These are phyloP conservation scores for Onthophagus taurus DNA, from an alignment of 1,140 invertebrate species.

Conservation along the genomic window DNA sequence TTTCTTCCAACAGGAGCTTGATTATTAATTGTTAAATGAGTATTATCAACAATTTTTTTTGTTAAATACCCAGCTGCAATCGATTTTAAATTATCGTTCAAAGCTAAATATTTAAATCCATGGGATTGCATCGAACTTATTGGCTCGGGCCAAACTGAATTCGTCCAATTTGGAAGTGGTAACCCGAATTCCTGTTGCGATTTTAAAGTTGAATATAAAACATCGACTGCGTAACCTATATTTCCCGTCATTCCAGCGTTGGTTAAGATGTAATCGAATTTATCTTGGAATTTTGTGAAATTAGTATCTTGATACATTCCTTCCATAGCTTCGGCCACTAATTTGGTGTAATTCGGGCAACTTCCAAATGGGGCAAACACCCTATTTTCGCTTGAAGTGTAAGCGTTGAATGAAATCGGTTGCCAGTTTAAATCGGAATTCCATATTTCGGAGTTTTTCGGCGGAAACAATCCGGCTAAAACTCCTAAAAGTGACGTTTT, in stretches of 20 bases:
- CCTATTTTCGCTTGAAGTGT: background rate
- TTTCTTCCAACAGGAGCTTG: constrained; percentile 14
- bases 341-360: too few species aligned
- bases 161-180: background rate
- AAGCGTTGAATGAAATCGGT: constrained; percentile 31
- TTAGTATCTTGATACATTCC: background rate
- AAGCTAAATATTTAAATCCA: background rate
- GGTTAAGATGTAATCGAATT: too few species aligned
- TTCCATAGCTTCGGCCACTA: background rate
- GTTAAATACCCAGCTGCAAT: constrained; percentile 11
- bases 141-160: background rate
- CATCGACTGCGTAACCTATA: background rate
- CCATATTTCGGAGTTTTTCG: constrained; percentile 29
- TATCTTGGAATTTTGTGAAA: background rate
- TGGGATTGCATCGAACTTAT: background rate
- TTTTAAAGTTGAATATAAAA: background rate
- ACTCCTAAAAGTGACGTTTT: constrained; percentile 41
- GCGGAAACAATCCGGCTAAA: constrained; percentile 35
- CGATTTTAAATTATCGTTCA: background rate
- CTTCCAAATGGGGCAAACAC: too few species aligned
- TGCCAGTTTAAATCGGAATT: constrained; percentile 32
- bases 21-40: constrained; percentile 13
- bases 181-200: constrained; percentile 1
- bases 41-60: constrained; percentile 25
- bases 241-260: background rate